Percentiles rank a stretch among this genome's conserved stretches.
These are phyloP conservation scores for Oncorhynchus keta DNA, from an alignment of 2,113 vertebrate species.

Conservation along the genomic window DNA sequence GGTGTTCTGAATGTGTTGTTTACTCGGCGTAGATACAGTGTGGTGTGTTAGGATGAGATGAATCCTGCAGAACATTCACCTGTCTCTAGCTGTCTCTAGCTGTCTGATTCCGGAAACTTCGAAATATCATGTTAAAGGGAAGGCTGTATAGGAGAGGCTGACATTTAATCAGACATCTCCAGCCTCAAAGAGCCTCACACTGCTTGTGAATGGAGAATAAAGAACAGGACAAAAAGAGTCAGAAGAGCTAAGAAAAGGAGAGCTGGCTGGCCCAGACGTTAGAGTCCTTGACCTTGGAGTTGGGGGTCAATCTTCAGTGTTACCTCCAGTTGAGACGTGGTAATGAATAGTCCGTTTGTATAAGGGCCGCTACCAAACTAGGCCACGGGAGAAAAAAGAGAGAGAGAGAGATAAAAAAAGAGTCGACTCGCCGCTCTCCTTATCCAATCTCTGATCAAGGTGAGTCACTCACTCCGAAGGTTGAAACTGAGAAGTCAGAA, in stretches of 20 bases:
- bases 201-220: constrained; percentile 7
- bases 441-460: constrained; percentile 31
- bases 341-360: constrained; percentile 64
- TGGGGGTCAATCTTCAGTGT: constrained; percentile 52
- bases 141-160: background rate
- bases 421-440: background rate
- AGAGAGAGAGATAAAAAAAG: too few species aligned
- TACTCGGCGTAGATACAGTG: too few species aligned
- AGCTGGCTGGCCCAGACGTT: constrained; percentile 31
- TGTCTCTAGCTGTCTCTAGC: too few species aligned
- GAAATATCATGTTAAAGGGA: too few species aligned
- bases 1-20: too few species aligned
- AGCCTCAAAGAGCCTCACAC: background rate
- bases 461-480: constrained; percentile 21
- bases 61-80: too few species aligned
- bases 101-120: too few species aligned
- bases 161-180: background rate
- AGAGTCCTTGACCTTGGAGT: constrained; percentile 63
- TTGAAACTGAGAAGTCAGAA: background rate
- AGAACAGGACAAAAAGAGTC: constrained; percentile 12
- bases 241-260: constrained; percentile 26
- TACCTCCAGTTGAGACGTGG: constrained; percentile 42
- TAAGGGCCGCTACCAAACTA: constrained; percentile 60
- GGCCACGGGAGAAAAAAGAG: constrained; percentile 37
- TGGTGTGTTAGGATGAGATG: too few species aligned